Conservation (phyloP, 2,797 vertebrate species). For the Steatocranus sp. region DNA sequence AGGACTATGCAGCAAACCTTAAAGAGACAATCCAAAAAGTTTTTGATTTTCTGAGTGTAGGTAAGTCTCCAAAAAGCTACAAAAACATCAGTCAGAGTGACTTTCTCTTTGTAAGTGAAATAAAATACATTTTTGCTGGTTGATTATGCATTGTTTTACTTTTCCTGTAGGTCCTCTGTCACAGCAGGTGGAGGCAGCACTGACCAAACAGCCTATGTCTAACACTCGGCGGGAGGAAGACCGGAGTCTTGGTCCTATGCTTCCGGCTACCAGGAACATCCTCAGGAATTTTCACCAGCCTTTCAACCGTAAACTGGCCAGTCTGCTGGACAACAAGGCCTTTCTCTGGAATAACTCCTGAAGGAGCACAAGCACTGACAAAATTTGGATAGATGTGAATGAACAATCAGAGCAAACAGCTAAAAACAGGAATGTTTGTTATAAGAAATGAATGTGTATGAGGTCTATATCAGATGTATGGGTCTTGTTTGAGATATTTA, state of each 20-base stretch:
- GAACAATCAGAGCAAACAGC: background rate
- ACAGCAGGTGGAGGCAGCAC: constrained; percentile 77
- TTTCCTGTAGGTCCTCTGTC: constrained; percentile 78
- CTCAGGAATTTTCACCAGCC: constrained; percentile 86
- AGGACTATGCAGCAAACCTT: constrained; percentile 87
- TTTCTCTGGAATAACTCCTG: constrained; percentile 80
- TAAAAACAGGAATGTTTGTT: background rate
- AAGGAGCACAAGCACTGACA: background rate
- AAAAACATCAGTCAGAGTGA: background rate
- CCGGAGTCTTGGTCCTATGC: constrained; percentile 89
- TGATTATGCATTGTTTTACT: background rate
- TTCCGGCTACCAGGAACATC: constrained; percentile 81
- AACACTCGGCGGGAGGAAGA: constrained; percentile 85
- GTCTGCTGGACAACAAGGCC: constrained; percentile 77
- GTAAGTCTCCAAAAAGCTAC: constrained; percentile 57
- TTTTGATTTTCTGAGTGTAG: constrained; percentile 85
- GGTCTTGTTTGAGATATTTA: constrained; percentile 27
- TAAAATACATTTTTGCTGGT: background rate
- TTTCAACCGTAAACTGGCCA: constrained; percentile 86
- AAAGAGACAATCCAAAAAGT: constrained; percentile 83
- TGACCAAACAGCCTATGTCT: constrained; percentile 82
- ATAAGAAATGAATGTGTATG: background rate
- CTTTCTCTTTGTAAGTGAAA: background rate
- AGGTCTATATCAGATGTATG: background rate
- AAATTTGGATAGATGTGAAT: background rate